Evolutionary conservation across 2,888 invertebrate genomes (phyloP), one percentile per base, ranked within the genome.

Genomic region (Plagodis pulveraria): DNA sequence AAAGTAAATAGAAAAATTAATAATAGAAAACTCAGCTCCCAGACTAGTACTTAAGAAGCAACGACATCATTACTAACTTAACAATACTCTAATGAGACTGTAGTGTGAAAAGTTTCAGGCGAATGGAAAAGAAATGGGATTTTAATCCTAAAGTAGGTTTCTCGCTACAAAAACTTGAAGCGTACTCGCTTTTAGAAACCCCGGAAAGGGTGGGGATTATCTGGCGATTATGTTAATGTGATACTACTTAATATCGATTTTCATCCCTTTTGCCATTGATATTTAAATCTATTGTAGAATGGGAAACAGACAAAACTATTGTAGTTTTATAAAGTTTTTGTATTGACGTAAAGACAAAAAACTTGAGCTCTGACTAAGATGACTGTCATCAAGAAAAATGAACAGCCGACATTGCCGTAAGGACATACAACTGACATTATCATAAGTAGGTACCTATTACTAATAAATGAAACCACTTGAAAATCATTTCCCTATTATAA

Each of bases 191-290:
- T 66, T 58, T 61, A 57, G 53, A 38, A 56, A 45, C 56, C 56
- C 54, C 52, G 47, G 55, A 64, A 64, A 66, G 65, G 56, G 67
- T 69, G 58, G 62, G 51, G 66, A 62, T 74, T 78, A 79, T 78
- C 81, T 74, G 56, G 58, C 63, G 79, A 82, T 82, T 84, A 86
- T 81, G 84, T 68, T 77, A 81, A 85, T 81, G 69, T 67, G 53
- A 68, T 72, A 65, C 72, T 76, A 76, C 72, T 76, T 77, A 75
- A 52, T 61, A 62, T 64, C 53, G 58, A 62, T 56, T 50, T 73
- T 51, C 56, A 63, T 67, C 71, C 72, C 72, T 74, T 73, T 70
- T 71, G 66, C 70, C 63, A 73, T 75, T 73, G 76, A 71, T 76
- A 75, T 77, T 77, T 72, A 75, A 77, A 78, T 76, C 72, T 69